These are phyloP conservation scores for Agrotis segetum DNA, from an alignment of 2,888 invertebrate genomes.

Conservation along the genomic window DNA sequence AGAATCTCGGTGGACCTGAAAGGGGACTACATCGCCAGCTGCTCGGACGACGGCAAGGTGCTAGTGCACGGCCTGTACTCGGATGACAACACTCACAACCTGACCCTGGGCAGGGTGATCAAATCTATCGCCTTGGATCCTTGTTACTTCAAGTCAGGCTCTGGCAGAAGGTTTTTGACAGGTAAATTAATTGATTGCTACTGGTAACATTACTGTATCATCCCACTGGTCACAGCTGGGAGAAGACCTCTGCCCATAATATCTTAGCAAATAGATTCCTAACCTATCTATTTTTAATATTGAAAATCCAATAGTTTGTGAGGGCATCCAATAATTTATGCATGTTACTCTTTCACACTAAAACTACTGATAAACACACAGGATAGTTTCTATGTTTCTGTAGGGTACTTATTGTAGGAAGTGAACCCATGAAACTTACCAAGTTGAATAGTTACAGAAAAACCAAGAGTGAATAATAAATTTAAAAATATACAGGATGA, in stretches of 20 bases:
- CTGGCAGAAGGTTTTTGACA: slow-evolving; percentile 96
- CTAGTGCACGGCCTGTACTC: slow-evolving; percentile 97
- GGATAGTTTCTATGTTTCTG: no score
- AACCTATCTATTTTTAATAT: no score
- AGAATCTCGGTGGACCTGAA: slow-evolving; percentile 98
- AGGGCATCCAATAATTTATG: no score
- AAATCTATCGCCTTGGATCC: slow-evolving; percentile 97
- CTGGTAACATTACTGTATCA: neutral
- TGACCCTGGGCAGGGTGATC: slow-evolving; percentile 95
- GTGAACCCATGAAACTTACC: no score
- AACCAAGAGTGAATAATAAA: no score
- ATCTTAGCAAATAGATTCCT: no score
- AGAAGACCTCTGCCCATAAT: neutral
- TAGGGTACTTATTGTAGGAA: no score
- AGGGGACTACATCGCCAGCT: slow-evolving; percentile 98
- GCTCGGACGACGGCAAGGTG: slow-evolving; percentile 97
- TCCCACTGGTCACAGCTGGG: neutral
- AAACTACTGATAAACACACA: no score
- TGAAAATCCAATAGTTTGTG: no score
- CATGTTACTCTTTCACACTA: no score
- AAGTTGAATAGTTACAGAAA: no score
- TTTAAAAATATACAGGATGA: no score
- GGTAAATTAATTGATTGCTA: slow-evolving; percentile 71
- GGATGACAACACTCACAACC: slow-evolving; percentile 94
- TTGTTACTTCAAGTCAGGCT: slow-evolving; percentile 93